Conservation (phyloP, 2,113 vertebrate genomes). For the Chlamydotis undulata region DNA sequence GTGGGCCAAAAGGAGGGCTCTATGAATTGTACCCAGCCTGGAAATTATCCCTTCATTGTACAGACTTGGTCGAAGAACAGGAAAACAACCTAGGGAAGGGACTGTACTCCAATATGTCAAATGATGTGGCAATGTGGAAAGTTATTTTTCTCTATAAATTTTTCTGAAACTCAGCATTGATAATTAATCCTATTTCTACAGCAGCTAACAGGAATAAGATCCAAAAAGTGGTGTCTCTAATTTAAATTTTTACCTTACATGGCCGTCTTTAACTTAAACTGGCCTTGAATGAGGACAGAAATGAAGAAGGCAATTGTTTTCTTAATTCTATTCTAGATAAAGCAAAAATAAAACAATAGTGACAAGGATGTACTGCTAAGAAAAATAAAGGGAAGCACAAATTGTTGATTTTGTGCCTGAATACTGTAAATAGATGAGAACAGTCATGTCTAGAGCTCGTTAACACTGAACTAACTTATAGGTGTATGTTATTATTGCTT, state of each 20-base stretch:
- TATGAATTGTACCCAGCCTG: background rate
- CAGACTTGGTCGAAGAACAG: background rate
- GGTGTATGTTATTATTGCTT: background rate
- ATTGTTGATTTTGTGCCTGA: background rate
- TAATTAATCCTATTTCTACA: background rate
- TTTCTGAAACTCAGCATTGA: background rate
- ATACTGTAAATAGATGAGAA: background rate
- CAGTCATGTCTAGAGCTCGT: background rate
- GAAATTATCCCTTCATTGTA: background rate
- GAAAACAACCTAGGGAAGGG: fast-evolving
- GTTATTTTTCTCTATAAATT: background rate
- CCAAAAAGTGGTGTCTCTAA: background rate
- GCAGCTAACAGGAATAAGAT: background rate
- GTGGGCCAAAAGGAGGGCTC: background rate
- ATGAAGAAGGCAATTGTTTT: background rate
- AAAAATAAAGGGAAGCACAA: background rate
- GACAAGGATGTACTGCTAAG: background rate
- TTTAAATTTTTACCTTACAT: background rate
- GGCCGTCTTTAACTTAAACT: background rate
- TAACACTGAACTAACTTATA: background rate
- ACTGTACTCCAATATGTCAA: background rate
- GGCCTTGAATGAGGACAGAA: background rate
- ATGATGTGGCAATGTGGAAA: fast-evolving
- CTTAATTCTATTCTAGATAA: background rate
- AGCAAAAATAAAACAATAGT: background rate